These are phyloP conservation scores for Dryocosmus kuriphilus DNA, from an alignment of 2,888 invertebrate species.

Conservation along the genomic window DNA sequence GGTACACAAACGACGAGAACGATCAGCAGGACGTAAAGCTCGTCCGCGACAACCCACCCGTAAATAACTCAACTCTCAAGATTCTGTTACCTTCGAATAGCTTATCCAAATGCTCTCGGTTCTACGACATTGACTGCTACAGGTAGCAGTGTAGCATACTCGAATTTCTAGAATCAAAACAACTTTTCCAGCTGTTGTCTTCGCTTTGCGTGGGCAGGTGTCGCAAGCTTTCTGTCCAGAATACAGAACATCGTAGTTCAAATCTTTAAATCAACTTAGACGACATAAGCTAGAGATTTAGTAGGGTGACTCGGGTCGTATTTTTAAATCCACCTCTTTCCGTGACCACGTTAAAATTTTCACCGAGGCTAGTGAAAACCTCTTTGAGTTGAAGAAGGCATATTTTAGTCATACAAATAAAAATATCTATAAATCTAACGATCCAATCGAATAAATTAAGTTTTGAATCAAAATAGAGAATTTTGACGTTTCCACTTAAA, in stretches of 20 bases:
- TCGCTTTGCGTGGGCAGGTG: conserved; percentile 25
- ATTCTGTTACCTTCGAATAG: conserved; percentile 63
- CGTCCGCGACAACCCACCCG: conserved; percentile 57
- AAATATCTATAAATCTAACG: neutral
- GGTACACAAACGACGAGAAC: conserved; percentile 45
- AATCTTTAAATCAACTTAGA: conserved; percentile 28
- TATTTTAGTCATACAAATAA: neutral
- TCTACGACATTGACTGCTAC: neutral
- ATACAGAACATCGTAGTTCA: conserved; percentile 2
- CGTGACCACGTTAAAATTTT: neutral
- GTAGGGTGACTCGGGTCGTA: conserved; percentile 38
- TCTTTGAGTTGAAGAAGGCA: neutral
- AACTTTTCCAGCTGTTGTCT: conserved; percentile 36
- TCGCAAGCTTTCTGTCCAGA: conserved; percentile 18
- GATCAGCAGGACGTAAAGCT: conserved; percentile 48
- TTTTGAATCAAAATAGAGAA: neutral
- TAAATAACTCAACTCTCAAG: conserved; percentile 63
- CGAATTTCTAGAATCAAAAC: conserved; percentile 25
- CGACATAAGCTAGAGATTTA: conserved; percentile 41
- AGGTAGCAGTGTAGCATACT: conserved; percentile 7
- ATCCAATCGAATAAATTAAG: neutral
- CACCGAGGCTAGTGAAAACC: neutral
- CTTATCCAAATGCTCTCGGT: conserved; percentile 48
- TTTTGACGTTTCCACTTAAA: neutral
- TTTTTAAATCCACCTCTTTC: conserved; percentile 24